phyloP scores from a whole-genome alignment of 2,888 invertebrate species.

The Xanthorhoe spadicearia region DNA sequence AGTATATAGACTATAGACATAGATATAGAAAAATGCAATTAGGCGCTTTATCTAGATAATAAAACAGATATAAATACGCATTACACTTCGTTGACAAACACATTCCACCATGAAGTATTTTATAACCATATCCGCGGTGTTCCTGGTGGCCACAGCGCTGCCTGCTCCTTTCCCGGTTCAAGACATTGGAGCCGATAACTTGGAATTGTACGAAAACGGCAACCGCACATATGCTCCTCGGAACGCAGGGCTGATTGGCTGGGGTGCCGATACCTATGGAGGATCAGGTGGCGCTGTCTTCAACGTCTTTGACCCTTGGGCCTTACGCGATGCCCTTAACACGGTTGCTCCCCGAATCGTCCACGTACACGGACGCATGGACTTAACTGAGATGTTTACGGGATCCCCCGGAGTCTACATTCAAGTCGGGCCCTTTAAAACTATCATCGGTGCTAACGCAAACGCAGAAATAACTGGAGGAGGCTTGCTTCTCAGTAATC shows the following conservation, averaged over 20 bases:
- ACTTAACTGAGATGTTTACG: constrained; percentile 13
- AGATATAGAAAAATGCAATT: too few relatives aligned
- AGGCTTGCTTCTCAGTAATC: constrained; percentile 10
- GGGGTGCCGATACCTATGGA: too few relatives aligned
- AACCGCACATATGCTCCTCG: not conserved
- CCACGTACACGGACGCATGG: constrained; percentile 19
- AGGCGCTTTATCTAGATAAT: too few relatives aligned
- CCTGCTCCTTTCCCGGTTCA: constrained; percentile 4
- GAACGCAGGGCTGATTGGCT: constrained; percentile 14
- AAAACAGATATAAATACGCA: constrained; percentile 24
- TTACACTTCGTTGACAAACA: too few relatives aligned
- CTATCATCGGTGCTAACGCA: constrained; percentile 15
- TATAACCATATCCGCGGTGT: constrained; percentile 4
- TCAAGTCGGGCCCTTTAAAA: constrained; percentile 17
- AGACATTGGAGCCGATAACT: constrained; percentile 17
- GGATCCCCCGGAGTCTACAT: constrained; percentile 19
- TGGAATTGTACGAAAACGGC: constrained; percentile 4
- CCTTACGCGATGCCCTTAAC: constrained; percentile 23
- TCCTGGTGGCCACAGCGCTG: constrained; percentile 16
- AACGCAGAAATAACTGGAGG: constrained; percentile 30
- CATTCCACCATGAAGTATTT: constrained; percentile 26
- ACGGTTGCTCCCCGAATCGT: not conserved
- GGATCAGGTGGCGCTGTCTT: constrained; percentile 12
- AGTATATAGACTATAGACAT: too few relatives aligned
- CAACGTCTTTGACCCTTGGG: constrained; percentile 16